Evolutionary conservation across 1,140 invertebrate genomes (phyloP), one percentile per base, ranked within the genome.

Genomic region (Drosophila bifasciata): DNA sequence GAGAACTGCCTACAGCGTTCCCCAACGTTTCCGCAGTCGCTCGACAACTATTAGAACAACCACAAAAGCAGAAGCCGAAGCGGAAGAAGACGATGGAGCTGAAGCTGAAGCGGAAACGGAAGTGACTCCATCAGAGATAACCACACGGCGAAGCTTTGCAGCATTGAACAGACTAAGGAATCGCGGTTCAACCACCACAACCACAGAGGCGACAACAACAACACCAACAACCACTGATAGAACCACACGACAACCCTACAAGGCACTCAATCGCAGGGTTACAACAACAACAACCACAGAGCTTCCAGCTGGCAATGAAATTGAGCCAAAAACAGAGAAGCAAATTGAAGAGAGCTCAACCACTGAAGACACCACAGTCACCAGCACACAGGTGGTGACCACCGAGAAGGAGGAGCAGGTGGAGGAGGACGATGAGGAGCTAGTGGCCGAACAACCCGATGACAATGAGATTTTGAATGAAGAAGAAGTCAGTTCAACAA

Each of bases 11-110:
- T 66, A 67, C 36, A 62, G 23, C 2, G 25, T 44, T 15, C 25
- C 57, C 8, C 76, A 83, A 8, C 58, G 73, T 3, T 77, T 76
- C 28, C 68, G 71, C 7, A 40, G 28, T 25, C 57, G 55, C 17
- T 60, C 56, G 6, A 72, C 60, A 25, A 77, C 74, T 4, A 39
- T 19, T 1, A 36, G 15, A 7, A 19, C 16, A 2, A 36, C 25
- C 1, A 39, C 39, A 9, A 36, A 36, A 4, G 32, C 32, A 13
- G 32, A 3, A 36, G 32, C 3, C 3, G 32, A 13, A 36, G 11
- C 11, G 9, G 25, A 28, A 28, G 5, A 7, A 17, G n/a, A 0
- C 36, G 17, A 51, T 3, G 46, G 5, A 21, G 21, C 17, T 7
- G 58, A 50, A n/a, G 28, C 5, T 11, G 15, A 56, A 1, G 44